phyloP scores from a whole-genome alignment of 37 sponge, comb jelly and placozoan genomes.

The Halichondria panicea region DNA sequence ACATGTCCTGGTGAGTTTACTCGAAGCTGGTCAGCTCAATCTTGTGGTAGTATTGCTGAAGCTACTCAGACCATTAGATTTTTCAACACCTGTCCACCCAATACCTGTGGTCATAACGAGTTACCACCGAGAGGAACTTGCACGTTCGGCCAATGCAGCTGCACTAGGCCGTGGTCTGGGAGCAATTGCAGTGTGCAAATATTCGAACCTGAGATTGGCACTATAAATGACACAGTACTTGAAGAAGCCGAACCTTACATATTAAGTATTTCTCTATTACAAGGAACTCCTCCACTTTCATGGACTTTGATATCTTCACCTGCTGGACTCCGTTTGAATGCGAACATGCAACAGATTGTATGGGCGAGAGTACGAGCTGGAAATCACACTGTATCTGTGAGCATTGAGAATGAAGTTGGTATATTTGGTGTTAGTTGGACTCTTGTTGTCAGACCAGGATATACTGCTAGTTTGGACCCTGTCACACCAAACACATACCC shows the following conservation, averaged over 20 bases:
- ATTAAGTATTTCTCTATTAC: background rate
- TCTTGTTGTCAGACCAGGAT: conserved; percentile 13
- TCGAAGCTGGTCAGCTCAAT: conserved; percentile 19
- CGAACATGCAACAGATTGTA: background rate
- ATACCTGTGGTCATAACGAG: conserved; percentile 43
- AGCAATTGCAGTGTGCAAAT: conserved; percentile 14
- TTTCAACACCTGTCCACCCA: conserved; percentile 18
- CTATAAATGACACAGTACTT: conserved; percentile 16
- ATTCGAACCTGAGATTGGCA: background rate
- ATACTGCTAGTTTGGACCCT: conserved; percentile 1
- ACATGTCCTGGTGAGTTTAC: conserved; percentile 15
- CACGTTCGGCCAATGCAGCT: conserved; percentile 7
- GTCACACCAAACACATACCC: conserved; percentile 5
- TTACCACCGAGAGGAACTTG: conserved; percentile 16
- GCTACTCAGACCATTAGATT: conserved; percentile 1
- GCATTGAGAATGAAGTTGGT: conserved; percentile 17
- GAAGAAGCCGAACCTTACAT: conserved; percentile 15
- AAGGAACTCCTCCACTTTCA: conserved; percentile 21
- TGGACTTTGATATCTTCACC: conserved; percentile 19
- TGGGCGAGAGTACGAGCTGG: conserved; percentile 37
- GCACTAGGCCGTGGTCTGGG: conserved; percentile 36
- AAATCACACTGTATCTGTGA: conserved; percentile 25
- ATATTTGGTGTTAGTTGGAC: conserved; percentile 2
- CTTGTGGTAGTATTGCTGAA: background rate
- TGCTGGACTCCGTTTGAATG: background rate